phyloP scores from a whole-genome alignment of 2,113 vertebrate genomes.

The Amblyornis subalaris region DNA sequence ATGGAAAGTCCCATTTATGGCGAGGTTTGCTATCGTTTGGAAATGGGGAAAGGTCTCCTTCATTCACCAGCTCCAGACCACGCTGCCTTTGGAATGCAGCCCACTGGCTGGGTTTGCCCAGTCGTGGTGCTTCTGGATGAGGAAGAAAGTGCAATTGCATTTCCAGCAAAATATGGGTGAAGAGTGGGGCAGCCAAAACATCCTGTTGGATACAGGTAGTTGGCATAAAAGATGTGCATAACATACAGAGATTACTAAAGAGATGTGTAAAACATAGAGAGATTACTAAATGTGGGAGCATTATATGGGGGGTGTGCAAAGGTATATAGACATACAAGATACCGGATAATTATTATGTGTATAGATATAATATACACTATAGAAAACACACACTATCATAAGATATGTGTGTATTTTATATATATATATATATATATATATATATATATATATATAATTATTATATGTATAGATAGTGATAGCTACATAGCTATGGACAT shows the following conservation, averaged over 20 bases:
- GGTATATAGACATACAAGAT: neutral
- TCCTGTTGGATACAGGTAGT: neutral
- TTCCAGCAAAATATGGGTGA: slow-evolving; percentile 25
- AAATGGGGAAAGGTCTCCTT: slow-evolving; percentile 32
- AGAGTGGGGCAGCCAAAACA: neutral
- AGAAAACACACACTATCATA: too few relatives aligned
- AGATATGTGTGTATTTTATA: too few relatives aligned
- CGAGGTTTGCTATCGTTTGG: slow-evolving; percentile 24
- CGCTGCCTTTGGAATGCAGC: slow-evolving; percentile 24
- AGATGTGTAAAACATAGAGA: neutral
- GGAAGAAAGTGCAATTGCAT: neutral
- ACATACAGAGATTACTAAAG: neutral
- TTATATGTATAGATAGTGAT: neutral
- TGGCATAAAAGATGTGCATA: neutral
- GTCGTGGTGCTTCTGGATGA: neutral
- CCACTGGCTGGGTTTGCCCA: slow-evolving; percentile 8
- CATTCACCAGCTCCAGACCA: slow-evolving; percentile 18
- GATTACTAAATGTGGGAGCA: neutral
- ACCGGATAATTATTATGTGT: neutral
- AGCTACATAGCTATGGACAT: neutral
- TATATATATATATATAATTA: neutral
- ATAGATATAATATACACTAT: too few relatives aligned
- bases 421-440: too few relatives aligned
- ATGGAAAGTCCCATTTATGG: slow-evolving; percentile 18
- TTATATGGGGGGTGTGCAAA: neutral